phyloP scores from a whole-genome alignment of 2,888 invertebrate species.

The Andrena minutula region DNA sequence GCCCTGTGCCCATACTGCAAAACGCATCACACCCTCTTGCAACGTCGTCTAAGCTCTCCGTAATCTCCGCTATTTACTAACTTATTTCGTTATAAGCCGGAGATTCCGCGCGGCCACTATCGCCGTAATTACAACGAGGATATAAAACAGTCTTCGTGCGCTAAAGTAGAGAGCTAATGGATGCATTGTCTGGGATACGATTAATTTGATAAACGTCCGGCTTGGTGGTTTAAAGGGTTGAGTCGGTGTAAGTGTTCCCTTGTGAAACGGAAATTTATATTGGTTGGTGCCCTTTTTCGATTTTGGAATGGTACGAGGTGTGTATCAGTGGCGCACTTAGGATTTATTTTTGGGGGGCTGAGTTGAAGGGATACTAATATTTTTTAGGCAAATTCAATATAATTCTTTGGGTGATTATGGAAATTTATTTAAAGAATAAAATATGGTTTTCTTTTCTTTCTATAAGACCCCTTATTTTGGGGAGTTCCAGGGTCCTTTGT shows the following conservation, averaged over 20 bases:
- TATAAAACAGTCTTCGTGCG: not conserved
- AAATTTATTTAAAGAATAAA: too few relatives aligned
- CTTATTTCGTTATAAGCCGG: slow-evolving; percentile 18
- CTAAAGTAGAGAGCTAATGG: not conserved
- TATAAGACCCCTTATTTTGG: too few relatives aligned
- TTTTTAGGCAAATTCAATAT: too few relatives aligned
- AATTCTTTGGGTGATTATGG: too few relatives aligned
- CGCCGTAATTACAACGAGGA: not conserved
- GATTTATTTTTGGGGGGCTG: too few relatives aligned
- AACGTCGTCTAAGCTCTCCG: slow-evolving; percentile 76
- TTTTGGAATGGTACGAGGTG: too few relatives aligned
- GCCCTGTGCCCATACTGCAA: slow-evolving; percentile 96
- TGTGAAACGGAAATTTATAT: not conserved
- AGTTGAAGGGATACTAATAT: too few relatives aligned
- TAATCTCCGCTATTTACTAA: slow-evolving; percentile 49
- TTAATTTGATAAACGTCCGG: not conserved
- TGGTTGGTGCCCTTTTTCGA: not conserved
- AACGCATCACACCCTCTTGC: slow-evolving; percentile 79
- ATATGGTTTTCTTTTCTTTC: too few relatives aligned
- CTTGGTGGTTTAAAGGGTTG: not conserved
- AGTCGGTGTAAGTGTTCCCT: not conserved
- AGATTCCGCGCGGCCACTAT: not conserved
- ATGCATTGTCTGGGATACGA: not conserved
- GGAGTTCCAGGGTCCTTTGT: too few relatives aligned
- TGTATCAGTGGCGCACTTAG: too few relatives aligned